These are phyloP conservation scores for Zosterops lateralis DNA, from an alignment of 2,113 vertebrate genomes.

Conservation along the genomic window DNA sequence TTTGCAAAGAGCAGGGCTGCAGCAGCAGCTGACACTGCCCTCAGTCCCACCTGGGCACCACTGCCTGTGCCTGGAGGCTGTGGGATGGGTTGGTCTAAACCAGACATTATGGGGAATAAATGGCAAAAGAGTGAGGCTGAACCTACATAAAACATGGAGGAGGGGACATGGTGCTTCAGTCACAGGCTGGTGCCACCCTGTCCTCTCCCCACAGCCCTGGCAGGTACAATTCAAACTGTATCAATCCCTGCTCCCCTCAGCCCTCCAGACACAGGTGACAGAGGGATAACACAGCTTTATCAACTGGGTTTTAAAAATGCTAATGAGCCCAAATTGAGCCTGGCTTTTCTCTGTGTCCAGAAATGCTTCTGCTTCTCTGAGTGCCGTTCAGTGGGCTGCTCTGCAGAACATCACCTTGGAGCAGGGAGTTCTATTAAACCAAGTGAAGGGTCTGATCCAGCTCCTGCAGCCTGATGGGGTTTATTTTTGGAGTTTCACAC, in stretches of 20 bases:
- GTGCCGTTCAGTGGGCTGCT: background rate
- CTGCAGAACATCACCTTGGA: accelerated
- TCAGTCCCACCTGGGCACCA: background rate
- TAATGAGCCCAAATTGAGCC: background rate
- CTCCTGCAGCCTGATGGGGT: accelerated
- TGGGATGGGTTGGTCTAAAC: background rate
- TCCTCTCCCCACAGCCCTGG: background rate
- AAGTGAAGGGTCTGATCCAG: background rate
- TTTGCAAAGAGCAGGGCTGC: background rate
- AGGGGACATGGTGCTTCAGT: accelerated
- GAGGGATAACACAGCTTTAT: background rate
- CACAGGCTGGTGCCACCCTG: background rate
- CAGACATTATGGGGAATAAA: accelerated
- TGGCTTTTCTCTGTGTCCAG: background rate
- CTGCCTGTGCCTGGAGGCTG: background rate
- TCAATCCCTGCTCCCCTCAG: background rate
- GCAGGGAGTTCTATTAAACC: background rate
- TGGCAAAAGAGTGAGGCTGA: background rate
- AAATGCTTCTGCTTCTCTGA: background rate
- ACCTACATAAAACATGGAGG: background rate
- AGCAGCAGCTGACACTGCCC: background rate
- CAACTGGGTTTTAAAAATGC: background rate
- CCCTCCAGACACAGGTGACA: background rate
- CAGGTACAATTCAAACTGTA: accelerated
- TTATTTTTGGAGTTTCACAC: background rate